Evolutionary conservation across 2,797 vertebrate genomes (phyloP), one percentile per base, ranked within the genome.

Genomic region (Rhincodon typus): DNA sequence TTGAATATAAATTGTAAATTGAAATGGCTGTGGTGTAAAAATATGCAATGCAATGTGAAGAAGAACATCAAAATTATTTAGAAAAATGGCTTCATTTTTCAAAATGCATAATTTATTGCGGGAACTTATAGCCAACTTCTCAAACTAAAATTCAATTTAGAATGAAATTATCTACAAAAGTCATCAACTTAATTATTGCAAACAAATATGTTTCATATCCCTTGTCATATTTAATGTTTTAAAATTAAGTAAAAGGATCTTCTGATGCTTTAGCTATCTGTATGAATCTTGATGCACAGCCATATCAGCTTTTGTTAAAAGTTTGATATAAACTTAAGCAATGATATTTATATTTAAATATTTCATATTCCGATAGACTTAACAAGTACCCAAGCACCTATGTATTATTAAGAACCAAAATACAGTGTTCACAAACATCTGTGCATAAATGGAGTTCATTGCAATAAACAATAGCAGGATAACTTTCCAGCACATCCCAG

Each of bases 1-100:
- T 93, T 93, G 66, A 93, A 93, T 93, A n/a, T 69, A 42, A 69
- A 93, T 93, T 93, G 62, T 69, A 93, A 93, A 69, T 93, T 67
- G 21, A 38, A 93, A 69, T 67, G 67, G n/a, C 38, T 67, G 90
- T 21, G 1, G 23, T 93, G 90, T 69, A 42, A 42, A 69, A 93
- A 69, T 69, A 38, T 67, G 38, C 90, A 69, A 3, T 69, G 88
- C 69, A 72, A 72, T 46, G 25, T 94, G 88, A 94, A 74, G 1
- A 94, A 69, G 70, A 57, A 34, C 70, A 94, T 72, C 38, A 46
- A 84, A 84, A 84, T 46, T 46, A 84, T 84, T 84, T 38, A 46
- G 0, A 57, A 34, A 91, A 91, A n/a, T 13, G 27, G 34, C 57
- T n/a, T 30, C 34, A n/a, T 62, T n/a, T 12, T 91, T 66, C 62